Base-by-base conservation (phyloP, 2,888 invertebrate species). In the Leptinotarsa tumamoca region DNA sequence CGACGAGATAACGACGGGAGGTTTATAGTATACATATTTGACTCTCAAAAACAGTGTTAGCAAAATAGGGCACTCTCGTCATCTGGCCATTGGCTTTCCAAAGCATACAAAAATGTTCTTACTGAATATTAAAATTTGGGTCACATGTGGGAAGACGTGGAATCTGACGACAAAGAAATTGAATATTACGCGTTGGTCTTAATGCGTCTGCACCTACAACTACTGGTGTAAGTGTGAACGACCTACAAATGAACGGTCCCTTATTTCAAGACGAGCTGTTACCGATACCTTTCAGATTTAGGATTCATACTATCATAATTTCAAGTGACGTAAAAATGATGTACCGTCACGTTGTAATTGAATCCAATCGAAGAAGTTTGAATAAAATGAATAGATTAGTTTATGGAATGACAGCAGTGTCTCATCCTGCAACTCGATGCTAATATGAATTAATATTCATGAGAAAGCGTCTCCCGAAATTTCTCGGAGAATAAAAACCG, bases 261-360 rank as follows among this genome's bases (percentile, higher is more conserved):
- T 13, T 52, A 17, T 13, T 52, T 17, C 51, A 52, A 17, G 3
- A 17, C 3, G 17, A 52, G 4, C 51, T 52, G 4, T 17, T 52
- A 4, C 15, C 51, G 5, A 52, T 52, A 52, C 51, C 17, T 4
- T 52, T 52, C 3, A 52, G 1, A 52, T 52, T 52, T 52, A 14
- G 51, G 17, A 51, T 51, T 51, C 15, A 51, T 3, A 10, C 58
- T 4, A 79, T 82, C 27, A 82, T 84, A 0, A 78, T 87, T n/a
- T 82, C 82, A 15, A 84, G 84, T 0, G 87, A 87, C 73, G 83
- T 88, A 7, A 82, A 81, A 21, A 86, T 87, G 76, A 87, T 87
- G 84, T 87, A 84, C 71, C 79, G 85, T 0, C 85, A 86, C 72
- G 82, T 86, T 27, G 15, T 51, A 1, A 71, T 87, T 4, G 33